Evolutionary conservation across 2,113 vertebrate genomes (phyloP).

Genomic region (Misgurnus anguillicaudatus): DNA sequence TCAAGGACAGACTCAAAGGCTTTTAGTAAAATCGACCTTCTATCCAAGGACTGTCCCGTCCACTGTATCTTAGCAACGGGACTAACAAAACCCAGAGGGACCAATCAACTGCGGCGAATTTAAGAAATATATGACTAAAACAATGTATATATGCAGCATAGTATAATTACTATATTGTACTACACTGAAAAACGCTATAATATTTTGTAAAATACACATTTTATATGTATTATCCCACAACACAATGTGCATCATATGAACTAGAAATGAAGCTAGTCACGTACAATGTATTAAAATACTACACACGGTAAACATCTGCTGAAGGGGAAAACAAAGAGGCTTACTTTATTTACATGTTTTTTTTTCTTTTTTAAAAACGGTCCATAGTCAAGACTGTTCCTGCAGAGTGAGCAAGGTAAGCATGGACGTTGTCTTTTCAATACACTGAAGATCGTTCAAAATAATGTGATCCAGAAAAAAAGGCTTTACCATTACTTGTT

Average conservation of each 20-base stretch:
- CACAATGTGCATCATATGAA: too few species aligned
- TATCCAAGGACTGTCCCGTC: not conserved
- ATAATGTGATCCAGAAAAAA: constrained; percentile 1
- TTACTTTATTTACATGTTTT: constrained; percentile 74
- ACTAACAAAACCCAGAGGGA: constrained; percentile 25
- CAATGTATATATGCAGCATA: too few species aligned
- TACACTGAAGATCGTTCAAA: constrained; percentile 44
- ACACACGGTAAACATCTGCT: constrained; percentile 8
- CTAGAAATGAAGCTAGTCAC: too few species aligned
- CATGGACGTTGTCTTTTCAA: constrained; percentile 58
- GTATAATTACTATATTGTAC: too few species aligned
- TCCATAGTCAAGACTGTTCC: constrained; percentile 63
- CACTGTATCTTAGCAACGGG: constrained; percentile 67
- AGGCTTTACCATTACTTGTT: not conserved
- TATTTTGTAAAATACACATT: too few species aligned
- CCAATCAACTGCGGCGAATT: not conserved
- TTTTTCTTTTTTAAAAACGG: constrained; percentile 59
- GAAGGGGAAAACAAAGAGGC: constrained; percentile 61
- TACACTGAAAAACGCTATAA: too few species aligned
- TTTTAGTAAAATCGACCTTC: not conserved
- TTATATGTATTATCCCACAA: too few species aligned
- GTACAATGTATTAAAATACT: not conserved
- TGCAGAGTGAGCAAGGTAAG: constrained; percentile 60
- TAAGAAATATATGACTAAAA: too few species aligned
- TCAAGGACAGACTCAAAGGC: not conserved